These are phyloP conservation scores for Lampris incognitus DNA, from an alignment of 2,113 vertebrate genomes.

Conservation along the genomic window DNA sequence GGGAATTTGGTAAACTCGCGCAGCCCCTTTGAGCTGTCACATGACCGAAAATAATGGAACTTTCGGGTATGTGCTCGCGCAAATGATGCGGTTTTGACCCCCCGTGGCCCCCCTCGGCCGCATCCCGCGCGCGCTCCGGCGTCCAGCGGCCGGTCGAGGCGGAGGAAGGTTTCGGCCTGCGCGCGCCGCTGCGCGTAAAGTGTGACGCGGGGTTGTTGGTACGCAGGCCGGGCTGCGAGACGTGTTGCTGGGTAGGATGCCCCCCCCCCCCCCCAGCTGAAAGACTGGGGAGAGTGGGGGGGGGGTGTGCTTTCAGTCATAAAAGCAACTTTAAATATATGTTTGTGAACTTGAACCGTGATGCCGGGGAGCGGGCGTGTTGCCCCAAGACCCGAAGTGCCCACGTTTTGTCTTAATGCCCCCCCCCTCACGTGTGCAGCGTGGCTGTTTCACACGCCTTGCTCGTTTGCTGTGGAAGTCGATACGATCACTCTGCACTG, in stretches of 20 bases:
- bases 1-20: conserved; percentile 88
- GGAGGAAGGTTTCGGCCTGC: too few species aligned
- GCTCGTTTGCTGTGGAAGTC: conserved; percentile 5
- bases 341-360: conserved; percentile 12
- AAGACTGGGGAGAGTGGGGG: not conserved
- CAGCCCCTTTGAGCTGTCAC: conserved; percentile 88
- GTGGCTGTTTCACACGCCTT: too few species aligned
- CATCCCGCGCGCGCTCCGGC: conserved; percentile 69
- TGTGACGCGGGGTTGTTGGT: not conserved
- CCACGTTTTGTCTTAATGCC: too few species aligned
- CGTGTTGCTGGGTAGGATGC: not conserved
- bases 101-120: conserved; percentile 85
- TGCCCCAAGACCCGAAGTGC: not conserved
- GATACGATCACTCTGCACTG: not conserved
- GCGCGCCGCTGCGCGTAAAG: too few species aligned
- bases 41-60: conserved; percentile 91
- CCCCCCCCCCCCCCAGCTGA: too few species aligned
- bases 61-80: conserved; percentile 90
- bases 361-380: not conserved
- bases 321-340: not conserved
- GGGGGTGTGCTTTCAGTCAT: not conserved
- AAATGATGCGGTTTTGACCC: conserved; percentile 93
- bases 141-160: too few species aligned
- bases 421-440: too few species aligned
- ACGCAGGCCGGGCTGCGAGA: not conserved